Base-by-base conservation (phyloP, 2,888 invertebrate genomes). In the Acholoe squamosa region DNA sequence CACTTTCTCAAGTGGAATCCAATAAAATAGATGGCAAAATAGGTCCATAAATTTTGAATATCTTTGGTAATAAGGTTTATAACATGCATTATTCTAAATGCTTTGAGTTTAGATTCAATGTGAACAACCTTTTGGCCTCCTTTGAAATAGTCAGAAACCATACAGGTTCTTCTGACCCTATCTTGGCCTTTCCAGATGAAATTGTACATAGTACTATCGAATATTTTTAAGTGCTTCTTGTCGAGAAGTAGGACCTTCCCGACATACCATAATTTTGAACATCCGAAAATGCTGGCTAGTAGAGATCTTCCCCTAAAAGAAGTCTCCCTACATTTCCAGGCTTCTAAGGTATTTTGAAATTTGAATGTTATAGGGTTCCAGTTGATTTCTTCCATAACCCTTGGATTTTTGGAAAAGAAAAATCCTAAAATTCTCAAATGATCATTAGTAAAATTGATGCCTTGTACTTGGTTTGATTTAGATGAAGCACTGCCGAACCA, bases 231-330 rank as follows among this genome's bases (percentile, higher is more conserved):
- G 16, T 28, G 31, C 25, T n/a, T 76, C 16, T 25, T 28, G 31
- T 76, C 31, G 0, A 76, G 16, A 3, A 3, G 16, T 25, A 76
- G 76, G 16, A 76, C 31, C 31, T 76, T n/a, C 25, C 76, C 76
- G 76, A 76, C 76, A 76, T 76, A 76, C 76, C 76, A 76, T 25
- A 76, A 5, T 25, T 76, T 76, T 7, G 76, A 76, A 76, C 76
- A 76, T 5, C 28, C 76, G 3, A 76, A 28, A 76, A 76, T 28
- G 16, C 5, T 31, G 25, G 76, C 19, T 5, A 76, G 19, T 1
- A 76, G 16, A 1, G 76, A 5, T 14, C 31, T n/a, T 5, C 76
- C 76, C 10, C 31, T 25, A 25, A 76, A 31, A 28, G 76, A 25
- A 31, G 25, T 22, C n/a, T 76, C 25, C 16, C 76, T 76, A 31